phyloP scores from a whole-genome alignment of 2,888 invertebrate species.

The Dyspetes luteomarginatus region DNA sequence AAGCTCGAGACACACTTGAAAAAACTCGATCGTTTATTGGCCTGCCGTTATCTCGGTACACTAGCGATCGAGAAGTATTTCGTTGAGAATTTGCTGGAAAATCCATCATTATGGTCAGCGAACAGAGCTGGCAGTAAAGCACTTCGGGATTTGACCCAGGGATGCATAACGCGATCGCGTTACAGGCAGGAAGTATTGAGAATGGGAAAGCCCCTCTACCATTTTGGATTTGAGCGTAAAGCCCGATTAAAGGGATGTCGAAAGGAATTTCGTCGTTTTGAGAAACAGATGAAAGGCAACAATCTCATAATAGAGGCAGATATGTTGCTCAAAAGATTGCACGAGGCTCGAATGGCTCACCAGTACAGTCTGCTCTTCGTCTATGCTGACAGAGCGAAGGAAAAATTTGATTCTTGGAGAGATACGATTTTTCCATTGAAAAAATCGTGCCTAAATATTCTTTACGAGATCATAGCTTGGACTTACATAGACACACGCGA shows the following conservation, averaged over 20 bases:
- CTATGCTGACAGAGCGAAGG: constrained; percentile 81
- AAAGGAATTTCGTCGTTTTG: constrained; percentile 74
- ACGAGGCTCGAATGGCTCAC: constrained; percentile 74
- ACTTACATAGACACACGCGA: constrained; percentile 83
- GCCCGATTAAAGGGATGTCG: constrained; percentile 76
- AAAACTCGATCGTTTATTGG: constrained; percentile 76
- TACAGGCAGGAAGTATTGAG: constrained; percentile 83
- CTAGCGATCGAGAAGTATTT: constrained; percentile 83
- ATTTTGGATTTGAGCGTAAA: constrained; percentile 80
- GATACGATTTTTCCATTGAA: constrained; percentile 82
- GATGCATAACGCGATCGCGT: constrained; percentile 78
- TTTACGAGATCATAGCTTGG: constrained; percentile 83
- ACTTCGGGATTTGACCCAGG: constrained; percentile 76
- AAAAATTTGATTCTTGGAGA: constrained; percentile 82
- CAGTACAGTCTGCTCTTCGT: constrained; percentile 76
- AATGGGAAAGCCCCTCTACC: constrained; percentile 83
- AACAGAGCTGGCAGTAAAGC: constrained; percentile 79
- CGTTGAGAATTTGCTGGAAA: constrained; percentile 77
- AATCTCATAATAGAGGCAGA: constrained; percentile 81
- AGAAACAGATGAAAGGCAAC: constrained; percentile 77
- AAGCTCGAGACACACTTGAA: constrained; percentile 62
- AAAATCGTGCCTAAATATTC: constrained; percentile 78
- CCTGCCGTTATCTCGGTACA: constrained; percentile 82
- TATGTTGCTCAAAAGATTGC: constrained; percentile 78
- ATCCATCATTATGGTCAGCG: constrained; percentile 78